Base-by-base conservation (phyloP, 2,113 vertebrate genomes). In the Zosterops borbonicus region DNA sequence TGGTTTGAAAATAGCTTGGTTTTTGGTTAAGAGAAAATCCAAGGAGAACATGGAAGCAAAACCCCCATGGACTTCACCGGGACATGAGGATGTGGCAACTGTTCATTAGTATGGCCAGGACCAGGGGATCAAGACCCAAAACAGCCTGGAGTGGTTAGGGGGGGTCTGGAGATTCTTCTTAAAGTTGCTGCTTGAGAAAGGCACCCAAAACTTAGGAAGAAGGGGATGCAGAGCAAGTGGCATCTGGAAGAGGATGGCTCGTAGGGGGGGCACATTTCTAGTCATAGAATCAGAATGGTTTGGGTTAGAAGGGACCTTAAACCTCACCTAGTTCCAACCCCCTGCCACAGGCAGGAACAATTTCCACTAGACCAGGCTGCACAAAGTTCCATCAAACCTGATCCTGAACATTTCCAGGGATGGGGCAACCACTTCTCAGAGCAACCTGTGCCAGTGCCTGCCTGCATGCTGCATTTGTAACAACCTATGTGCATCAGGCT, bases 401-500 rank as follows among this genome's bases (percentile, higher is more conserved):
- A 5, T 12, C 56, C 42, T 63, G 49, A 70, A 21, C 35, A 33
- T 56, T 44, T 77, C 42, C 64, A 37, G 22, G 18, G 22, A 44
- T 63, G 14, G 18, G 35, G 8, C 35, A 83, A 9, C 11, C 53
- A 53, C 5, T 62, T 35, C 63, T 56, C 22, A 19, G n/a, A 5
- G 8, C 31, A 76, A 11, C 7, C 25, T 35, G 24, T 31, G 14
- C 25, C 41, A 37, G n/a, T 31, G n/a, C 63, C 63, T 42, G 5
- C 21, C 63, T 42, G 4, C 21, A 31, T 12, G 19, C 25, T 29
- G 39, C 41, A 14, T 2, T 35, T 81, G 50, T 28, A 47, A 70
- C 50, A 50, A 67, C 50, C 35, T 18, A 1, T 0, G 0, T 2
- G 3, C 33, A 16, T 28, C 56, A 78, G 64, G 14, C 28, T 37